Evolutionary conservation across 2,888 invertebrate genomes (phyloP).

Genomic region (Ceriagrion tenellum): DNA sequence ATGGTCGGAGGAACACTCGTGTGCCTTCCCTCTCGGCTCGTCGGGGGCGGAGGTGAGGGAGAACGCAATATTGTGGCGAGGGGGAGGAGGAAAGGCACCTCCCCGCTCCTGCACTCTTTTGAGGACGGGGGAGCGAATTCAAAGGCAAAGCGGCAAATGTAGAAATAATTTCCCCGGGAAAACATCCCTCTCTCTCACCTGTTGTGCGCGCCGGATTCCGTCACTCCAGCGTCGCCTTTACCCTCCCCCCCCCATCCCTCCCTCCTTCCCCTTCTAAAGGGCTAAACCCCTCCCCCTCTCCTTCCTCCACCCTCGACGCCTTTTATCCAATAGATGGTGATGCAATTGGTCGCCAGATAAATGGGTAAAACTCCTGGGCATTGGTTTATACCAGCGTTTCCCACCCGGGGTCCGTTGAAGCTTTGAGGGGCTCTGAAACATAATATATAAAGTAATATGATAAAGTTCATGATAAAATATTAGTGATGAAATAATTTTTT

Average conservation of each 20-base stretch:
- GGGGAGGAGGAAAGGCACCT: neutral
- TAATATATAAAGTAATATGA: too few relatives aligned
- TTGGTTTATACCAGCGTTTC: too few relatives aligned
- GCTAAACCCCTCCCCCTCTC: neutral
- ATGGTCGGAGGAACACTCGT: too few relatives aligned
- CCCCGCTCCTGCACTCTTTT: too few relatives aligned
- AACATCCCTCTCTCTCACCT: constrained; percentile 25
- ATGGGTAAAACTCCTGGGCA: too few relatives aligned
- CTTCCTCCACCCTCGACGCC: neutral
- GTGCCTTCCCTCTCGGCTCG: neutral
- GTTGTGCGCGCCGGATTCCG: neutral
- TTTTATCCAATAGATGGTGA: too few relatives aligned
- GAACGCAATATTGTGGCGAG: neutral
- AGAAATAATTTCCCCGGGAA: constrained; percentile 59
- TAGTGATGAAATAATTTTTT: too few relatives aligned
- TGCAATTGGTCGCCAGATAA: too few relatives aligned
- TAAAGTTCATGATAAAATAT: too few relatives aligned
- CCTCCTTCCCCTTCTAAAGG: neutral
- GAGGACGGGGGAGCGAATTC: neutral
- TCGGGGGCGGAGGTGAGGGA: neutral
- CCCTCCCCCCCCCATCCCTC: neutral
- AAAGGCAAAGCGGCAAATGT: constrained; percentile 35
- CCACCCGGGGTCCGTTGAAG: too few relatives aligned
- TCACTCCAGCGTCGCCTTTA: neutral
- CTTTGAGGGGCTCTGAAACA: too few relatives aligned